Evolutionary conservation across 2,113 vertebrate genomes (phyloP), one percentile per base, ranked within the genome.

Genomic region (Chlorodrepanis virens): DNA sequence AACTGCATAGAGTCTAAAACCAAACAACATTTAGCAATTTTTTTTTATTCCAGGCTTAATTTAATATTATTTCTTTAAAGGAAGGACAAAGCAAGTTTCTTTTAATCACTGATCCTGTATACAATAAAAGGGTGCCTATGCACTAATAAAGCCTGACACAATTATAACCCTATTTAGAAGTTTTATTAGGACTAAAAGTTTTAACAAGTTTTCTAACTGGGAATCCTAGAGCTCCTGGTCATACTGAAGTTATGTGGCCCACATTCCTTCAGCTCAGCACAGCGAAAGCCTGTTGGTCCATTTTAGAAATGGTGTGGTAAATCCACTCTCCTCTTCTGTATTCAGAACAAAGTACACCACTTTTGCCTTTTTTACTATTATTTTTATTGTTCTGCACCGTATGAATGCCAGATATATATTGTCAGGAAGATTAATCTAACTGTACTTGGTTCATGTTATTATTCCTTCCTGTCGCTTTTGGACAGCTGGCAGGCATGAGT

Each of bases 261-360:
- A 22, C 1, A 12, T 69, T 81, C 40, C 59, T 69, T 71, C 14
- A 72, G 16, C 11, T 76, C 45, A 77, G 44, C 10, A 8, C 27
- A 39, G 40, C 0, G 0, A 77, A 87, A 71, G 7, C 12, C 59
- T 69, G n/a, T 29, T 6, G 6, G n/a, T 25, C 25, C 6, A 2
- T 45, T 91, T 87, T 57, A 52, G 69, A 74, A 91, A 74, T 9
- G 3, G 11, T 50, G 39, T 45, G 33, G 28, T 8, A 91, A 74
- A 89, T 40, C 31, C 19, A 23, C 74, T 65, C n/a, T 76, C 56
- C 11, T 80, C 8, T 68, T 50, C 52, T 75, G 25, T 31, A 75
- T 78, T 74, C 74, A 80, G 40, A 89, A 44, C 21, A 60, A 54
- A 89, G 42, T 40, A 54, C 6, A 20, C 7, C 13, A 18, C 25